Evolutionary conservation across 1,140 invertebrate species (phyloP).

Genomic region (Rhagoletis pomonella): DNA sequence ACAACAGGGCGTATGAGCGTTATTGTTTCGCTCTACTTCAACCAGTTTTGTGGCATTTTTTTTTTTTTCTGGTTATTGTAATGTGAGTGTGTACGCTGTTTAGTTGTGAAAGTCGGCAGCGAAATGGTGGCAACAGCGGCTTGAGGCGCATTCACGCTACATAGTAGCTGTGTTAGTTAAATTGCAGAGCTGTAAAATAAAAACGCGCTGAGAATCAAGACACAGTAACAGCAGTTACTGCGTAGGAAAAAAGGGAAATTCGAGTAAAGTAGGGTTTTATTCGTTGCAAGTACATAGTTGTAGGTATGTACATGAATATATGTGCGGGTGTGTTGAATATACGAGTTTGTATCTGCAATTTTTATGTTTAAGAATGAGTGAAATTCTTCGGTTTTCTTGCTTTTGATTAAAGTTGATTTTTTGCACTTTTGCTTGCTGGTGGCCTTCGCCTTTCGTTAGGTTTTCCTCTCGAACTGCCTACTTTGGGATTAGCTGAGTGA

Average conservation of each 20-base stretch:
- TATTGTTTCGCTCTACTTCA: background rate
- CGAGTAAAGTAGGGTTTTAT: background rate
- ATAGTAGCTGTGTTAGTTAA: background rate
- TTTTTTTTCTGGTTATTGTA: background rate
- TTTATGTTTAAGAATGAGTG: background rate
- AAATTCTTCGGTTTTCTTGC: conserved; percentile 3
- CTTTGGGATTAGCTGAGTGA: too few relatives aligned
- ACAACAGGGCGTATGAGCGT: conserved; percentile 42
- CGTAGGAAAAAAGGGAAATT: background rate
- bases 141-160: background rate
- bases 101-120: background rate
- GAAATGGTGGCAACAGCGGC: background rate
- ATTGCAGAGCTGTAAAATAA: background rate
- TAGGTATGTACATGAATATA: background rate
- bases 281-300: background rate
- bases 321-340: background rate
- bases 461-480: too few relatives aligned
- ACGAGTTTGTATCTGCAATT: background rate
- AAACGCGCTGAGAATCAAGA: background rate
- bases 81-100: background rate
- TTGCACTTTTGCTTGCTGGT: background rate
- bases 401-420: conserved; percentile 2
- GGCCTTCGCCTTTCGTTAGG: background rate
- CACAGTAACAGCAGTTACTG: background rate
- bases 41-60: background rate